Evolutionary conservation across 2,113 vertebrate species (phyloP), one percentile per base, ranked within the genome.

Genomic region (Pipra filicauda): DNA sequence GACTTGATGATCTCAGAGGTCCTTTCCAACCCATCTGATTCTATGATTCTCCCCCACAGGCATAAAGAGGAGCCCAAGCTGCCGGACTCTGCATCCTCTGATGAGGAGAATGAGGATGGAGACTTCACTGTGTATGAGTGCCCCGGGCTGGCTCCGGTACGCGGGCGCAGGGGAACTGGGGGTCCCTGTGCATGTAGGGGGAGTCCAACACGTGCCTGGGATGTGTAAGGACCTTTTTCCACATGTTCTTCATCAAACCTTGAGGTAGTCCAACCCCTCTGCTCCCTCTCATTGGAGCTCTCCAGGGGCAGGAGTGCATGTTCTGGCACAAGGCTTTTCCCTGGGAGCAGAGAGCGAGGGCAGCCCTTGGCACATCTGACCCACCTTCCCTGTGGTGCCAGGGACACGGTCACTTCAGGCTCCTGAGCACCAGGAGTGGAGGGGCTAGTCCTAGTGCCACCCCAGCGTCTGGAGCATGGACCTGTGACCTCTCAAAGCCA

Each of bases 51-150:
- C 15, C 22, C 37, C 15, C 13, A 15, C 79, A 99, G 99, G 96
- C 98, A 98, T 95, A 98, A 98, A 97, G 98, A 98, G n/a, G 98
- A 99, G 54, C 94, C 98, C 73, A 98, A 99, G 75, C 96, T 98
- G 84, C 95, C 98, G 0, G 98, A 99, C 77, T 98, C 98, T 0
- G 98, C 97, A 4, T 98, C 99, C 2, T 99, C 99, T 0, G 99
- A 99, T 0, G 99, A 99, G 93, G 99, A 99, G 97, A 99, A 99
- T 3, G 99, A 99, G 69, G 99, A 99, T 0, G 99, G 99, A 15
- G 99, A 99, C 89, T 99, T 99, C 98, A 99, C 99, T 0, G 99
- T 99, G 52, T 99, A 99, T 0, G 99, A 99, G 97, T 99, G 99
- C 91, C 99, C 99, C 0, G 99, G 99, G n/a, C 96, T 99, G 91